These are phyloP conservation scores for Drosophila erecta DNA, from an alignment of 1,140 invertebrate species.

Conservation along the genomic window DNA sequence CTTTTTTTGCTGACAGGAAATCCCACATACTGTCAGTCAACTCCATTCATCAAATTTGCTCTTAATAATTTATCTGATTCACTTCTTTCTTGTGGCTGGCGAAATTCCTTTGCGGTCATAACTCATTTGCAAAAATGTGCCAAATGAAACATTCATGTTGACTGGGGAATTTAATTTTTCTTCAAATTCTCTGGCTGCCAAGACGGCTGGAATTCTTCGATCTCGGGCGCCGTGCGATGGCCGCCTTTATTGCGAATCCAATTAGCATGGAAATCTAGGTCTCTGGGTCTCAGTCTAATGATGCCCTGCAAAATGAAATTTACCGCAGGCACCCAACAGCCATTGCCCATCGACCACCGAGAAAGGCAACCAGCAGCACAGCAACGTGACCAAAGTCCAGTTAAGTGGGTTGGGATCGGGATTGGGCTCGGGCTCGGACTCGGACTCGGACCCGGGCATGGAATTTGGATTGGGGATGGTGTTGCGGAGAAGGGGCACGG, in stretches of 20 bases:
- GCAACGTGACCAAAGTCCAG: slow-evolving; percentile 51
- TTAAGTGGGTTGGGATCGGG: slow-evolving; percentile 31
- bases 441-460: background rate
- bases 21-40: slow-evolving; percentile 16
- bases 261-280: slow-evolving; percentile 74
- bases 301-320: slow-evolving; percentile 67
- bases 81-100: slow-evolving; percentile 7
- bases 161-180: slow-evolving; percentile 49
- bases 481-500: background rate
- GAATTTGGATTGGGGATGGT: background rate
- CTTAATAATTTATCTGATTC: slow-evolving; percentile 42
- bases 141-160: slow-evolving; percentile 45
- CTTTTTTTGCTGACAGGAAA: slow-evolving; percentile 1
- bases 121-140: slow-evolving; percentile 51
- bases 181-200: slow-evolving; percentile 29
- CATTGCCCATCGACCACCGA: slow-evolving; percentile 6
- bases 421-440: background rate
- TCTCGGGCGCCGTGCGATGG: slow-evolving; percentile 12
- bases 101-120: slow-evolving; percentile 49
- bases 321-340: slow-evolving; percentile 45
- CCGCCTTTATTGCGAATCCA: slow-evolving; percentile 64
- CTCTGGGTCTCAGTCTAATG: slow-evolving; percentile 63
- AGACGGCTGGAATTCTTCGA: slow-evolving; percentile 41
- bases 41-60: slow-evolving; percentile 33
- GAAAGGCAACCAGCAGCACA: slow-evolving; percentile 24